These are phyloP conservation scores for Nesogale talazaci DNA, from an alignment of 2,113 vertebrate species.

Conservation along the genomic window DNA sequence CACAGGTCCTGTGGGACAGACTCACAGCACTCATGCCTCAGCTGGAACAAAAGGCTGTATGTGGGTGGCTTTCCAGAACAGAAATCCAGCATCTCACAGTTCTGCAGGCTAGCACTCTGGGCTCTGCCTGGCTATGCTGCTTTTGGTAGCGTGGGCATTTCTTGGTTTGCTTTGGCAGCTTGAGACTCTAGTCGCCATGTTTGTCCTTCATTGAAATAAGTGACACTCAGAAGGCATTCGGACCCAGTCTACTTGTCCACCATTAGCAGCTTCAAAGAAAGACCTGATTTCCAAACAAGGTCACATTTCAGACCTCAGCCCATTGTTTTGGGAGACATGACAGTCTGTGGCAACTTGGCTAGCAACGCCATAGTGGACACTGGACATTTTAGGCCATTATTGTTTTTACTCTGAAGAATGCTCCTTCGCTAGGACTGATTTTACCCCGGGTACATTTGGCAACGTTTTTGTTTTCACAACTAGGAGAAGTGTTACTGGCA, in stretches of 20 bases:
- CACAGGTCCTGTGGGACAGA: rapidly evolving
- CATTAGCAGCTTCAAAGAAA: neutral
- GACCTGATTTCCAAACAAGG: neutral
- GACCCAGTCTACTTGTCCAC: neutral
- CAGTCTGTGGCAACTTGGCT: neutral
- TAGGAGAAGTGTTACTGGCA: neutral
- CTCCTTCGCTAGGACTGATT: neutral
- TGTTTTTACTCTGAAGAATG: neutral
- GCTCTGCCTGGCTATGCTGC: neutral
- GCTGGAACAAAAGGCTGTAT: neutral
- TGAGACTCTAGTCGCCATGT: neutral
- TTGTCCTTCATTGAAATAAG: neutral
- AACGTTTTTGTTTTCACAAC: neutral
- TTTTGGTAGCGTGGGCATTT: neutral
- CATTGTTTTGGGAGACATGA: neutral
- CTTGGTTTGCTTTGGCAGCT: neutral
- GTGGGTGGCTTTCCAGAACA: neutral
- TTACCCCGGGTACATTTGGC: neutral
- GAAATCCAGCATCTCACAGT: neutral
- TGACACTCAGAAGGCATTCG: neutral
- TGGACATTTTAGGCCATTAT: neutral
- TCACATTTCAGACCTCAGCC: neutral
- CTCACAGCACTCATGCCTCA: neutral
- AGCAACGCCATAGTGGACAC: neutral
- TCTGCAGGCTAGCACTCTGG: neutral